Evolutionary conservation across 2,797 vertebrate genomes (phyloP).

Genomic region (Cossypha caffra): DNA sequence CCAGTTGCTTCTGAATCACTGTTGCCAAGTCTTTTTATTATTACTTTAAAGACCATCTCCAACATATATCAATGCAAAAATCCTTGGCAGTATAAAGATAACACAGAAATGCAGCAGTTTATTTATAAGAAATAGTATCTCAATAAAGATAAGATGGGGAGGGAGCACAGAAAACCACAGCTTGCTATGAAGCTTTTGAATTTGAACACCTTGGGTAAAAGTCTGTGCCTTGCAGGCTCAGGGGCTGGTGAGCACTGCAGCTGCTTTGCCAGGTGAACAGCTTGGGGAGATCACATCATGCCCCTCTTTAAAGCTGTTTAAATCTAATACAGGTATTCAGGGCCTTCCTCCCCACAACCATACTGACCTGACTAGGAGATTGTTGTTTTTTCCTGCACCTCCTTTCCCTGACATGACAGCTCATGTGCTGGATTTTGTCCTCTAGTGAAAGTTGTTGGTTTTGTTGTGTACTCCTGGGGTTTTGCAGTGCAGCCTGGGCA

Average conservation of each 20-base stretch:
- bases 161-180: background rate
- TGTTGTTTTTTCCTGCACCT: background rate
- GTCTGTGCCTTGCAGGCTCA: background rate
- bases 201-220: background rate
- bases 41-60: conserved; percentile 6
- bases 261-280: background rate
- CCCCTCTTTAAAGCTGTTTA: background rate
- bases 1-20: background rate
- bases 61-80: background rate
- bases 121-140: background rate
- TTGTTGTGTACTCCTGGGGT: background rate
- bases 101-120: background rate
- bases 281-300: background rate
- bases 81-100: background rate
- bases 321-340: background rate
- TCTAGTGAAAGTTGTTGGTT: background rate
- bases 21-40: conserved; percentile 27
- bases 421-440: background rate
- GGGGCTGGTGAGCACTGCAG: background rate
- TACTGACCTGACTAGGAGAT: background rate
- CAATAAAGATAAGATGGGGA: background rate
- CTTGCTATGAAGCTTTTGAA: background rate
- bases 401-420: background rate
- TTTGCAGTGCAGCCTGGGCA: background rate
- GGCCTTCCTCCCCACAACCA: background rate